phyloP scores from a whole-genome alignment of 1,140 invertebrate species.

The Cataglyphis hispanica region DNA sequence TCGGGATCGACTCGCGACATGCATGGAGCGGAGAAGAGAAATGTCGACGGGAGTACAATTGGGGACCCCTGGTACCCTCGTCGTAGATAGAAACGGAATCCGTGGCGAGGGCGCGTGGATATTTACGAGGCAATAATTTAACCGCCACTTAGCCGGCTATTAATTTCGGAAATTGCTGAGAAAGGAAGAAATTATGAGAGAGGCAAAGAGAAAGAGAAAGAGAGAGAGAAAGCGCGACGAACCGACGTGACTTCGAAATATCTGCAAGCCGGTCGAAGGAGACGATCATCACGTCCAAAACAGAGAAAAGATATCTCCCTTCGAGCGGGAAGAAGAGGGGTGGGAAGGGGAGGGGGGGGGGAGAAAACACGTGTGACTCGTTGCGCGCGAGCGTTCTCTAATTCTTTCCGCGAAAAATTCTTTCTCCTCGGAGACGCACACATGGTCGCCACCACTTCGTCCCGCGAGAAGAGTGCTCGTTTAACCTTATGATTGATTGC shows the following conservation, averaged over 20 bases:
- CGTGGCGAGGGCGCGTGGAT: constrained; percentile 78
- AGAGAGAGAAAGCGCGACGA: constrained; percentile 46
- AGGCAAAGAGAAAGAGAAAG: constrained; percentile 9
- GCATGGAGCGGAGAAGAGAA: constrained; percentile 49
- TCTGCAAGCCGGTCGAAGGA: constrained; percentile 29
- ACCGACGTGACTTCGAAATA: constrained; percentile 41
- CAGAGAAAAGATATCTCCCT: constrained; percentile 31
- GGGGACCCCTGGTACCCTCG: constrained; percentile 74
- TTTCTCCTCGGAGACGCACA: constrained; percentile 16
- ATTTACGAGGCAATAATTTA: constrained; percentile 86
- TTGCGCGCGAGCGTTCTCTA: constrained; percentile 30
- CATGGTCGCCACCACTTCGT: constrained; percentile 22
- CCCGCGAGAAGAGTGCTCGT: constrained; percentile 7
- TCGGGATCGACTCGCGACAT: constrained; percentile 38
- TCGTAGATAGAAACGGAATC: constrained; percentile 70
- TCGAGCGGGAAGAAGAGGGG: neutral
- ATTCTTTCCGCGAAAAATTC: constrained; percentile 45
- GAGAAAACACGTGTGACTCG: constrained; percentile 39
- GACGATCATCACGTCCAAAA: constrained; percentile 17
- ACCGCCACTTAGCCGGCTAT: constrained; percentile 84
- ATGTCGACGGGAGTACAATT: constrained; percentile 63
- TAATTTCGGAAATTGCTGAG: constrained; percentile 84
- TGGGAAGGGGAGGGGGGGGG: too few species aligned
- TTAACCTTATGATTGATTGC: constrained; percentile 41
- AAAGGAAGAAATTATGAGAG: constrained; percentile 81